A percentile compares a stretch with the other conserved stretches of the same genome.
Evolutionary conservation across 2,797 vertebrate species (phyloP).

Genomic region (Pangasius macronema): DNA sequence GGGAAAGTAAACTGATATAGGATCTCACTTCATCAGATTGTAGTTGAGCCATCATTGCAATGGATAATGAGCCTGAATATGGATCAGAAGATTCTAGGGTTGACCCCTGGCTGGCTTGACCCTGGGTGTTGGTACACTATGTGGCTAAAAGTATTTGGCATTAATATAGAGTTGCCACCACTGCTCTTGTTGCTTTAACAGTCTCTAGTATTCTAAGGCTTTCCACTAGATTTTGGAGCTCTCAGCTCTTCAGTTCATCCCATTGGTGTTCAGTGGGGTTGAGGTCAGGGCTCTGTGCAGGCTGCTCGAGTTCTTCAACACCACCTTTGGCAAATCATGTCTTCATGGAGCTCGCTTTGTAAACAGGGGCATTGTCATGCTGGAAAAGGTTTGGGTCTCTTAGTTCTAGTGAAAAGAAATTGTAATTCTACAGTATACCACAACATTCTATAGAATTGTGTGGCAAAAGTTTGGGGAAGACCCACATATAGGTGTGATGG

Average conservation of each 20-base stretch:
- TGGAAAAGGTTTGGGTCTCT: background rate
- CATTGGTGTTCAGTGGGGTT: background rate
- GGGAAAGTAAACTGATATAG: background rate
- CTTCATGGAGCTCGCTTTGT: background rate
- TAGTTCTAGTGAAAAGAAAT: background rate
- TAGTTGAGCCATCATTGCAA: background rate
- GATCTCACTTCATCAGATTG: background rate
- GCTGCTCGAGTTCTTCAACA: background rate
- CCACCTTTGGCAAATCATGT: background rate
- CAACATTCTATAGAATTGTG: background rate
- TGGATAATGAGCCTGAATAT: conserved; percentile 60
- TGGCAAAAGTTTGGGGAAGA: background rate
- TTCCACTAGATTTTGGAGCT: background rate
- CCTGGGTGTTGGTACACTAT: background rate
- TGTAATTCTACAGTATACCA: background rate
- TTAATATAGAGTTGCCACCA: too few relatives aligned
- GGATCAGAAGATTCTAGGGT: conserved; percentile 73
- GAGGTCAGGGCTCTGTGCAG: background rate
- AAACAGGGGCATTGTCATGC: background rate
- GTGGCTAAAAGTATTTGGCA: background rate
- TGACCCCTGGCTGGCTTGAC: conserved; percentile 79
- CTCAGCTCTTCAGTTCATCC: background rate
- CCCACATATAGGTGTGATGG: background rate
- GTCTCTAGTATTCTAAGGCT: background rate
- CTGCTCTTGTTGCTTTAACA: background rate